These are phyloP conservation scores for Pocillopora verrucosa DNA, from an alignment of 64 coral and sea anemone genomes.

Conservation along the genomic window DNA sequence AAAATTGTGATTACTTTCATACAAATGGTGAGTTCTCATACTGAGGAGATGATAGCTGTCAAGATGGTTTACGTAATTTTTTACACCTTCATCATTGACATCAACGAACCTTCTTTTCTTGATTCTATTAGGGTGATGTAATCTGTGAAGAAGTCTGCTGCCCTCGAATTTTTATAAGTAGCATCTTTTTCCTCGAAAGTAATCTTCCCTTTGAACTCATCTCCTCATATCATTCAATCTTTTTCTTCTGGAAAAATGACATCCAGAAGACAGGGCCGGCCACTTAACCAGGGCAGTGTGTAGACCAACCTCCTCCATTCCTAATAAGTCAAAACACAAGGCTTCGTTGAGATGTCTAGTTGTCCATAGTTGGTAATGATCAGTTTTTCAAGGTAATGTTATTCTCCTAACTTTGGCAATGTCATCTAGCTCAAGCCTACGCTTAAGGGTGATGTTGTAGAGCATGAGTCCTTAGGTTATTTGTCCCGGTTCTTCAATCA, in stretches of 20 bases:
- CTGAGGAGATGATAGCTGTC: no score
- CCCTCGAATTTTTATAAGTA: neutral
- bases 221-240: neutral
- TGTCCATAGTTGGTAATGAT: neutral
- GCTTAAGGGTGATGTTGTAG: neutral
- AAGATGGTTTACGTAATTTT: neutral
- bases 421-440: constrained; percentile 30
- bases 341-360: neutral
- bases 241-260: neutral
- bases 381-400: neutral
- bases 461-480: constrained; percentile 16
- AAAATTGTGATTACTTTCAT: neutral
- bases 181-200: constrained; percentile 26
- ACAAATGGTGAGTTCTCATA: neutral
- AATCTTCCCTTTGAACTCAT: neutral
- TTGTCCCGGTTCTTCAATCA: neutral
- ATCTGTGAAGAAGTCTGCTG: neutral
- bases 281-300: neutral
- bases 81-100: neutral
- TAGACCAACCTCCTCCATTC: constrained; percentile 36
- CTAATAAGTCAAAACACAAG: constrained; percentile 20
- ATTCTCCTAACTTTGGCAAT: constrained; percentile 19
- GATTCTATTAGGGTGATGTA: constrained; percentile 13
- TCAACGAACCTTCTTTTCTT: constrained; percentile 11
- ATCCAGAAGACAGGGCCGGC: neutral